Percentiles rank a stretch among this genome's conserved stretches.
phyloP scores from a whole-genome alignment of 2,888 invertebrate species.

The Sthenelais limicola region DNA sequence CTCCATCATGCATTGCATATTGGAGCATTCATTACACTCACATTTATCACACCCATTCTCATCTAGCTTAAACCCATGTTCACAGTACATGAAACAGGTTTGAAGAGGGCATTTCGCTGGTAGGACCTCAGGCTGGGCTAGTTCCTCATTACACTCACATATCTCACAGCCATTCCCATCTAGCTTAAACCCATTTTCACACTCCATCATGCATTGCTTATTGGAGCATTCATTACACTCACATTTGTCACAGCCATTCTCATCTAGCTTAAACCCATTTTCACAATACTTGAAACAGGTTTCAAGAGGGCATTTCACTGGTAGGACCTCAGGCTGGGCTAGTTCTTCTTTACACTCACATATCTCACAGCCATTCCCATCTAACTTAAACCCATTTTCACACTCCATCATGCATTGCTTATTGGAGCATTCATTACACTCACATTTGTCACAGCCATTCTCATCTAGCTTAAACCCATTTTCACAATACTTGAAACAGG shows the following conservation, averaged over 20 bases:
- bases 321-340: neutral
- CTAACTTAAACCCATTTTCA: slow-evolving; percentile 27
- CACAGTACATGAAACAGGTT: slow-evolving; percentile 36
- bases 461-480: slow-evolving; percentile 40
- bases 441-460: slow-evolving; percentile 35
- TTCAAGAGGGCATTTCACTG: neutral
- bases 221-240: slow-evolving; percentile 4
- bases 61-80: slow-evolving; percentile 42
- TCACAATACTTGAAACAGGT: slow-evolving; percentile 29
- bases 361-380: slow-evolving; percentile 33
- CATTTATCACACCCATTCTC: slow-evolving; percentile 40
- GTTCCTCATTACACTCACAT: slow-evolving; percentile 21
- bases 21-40: slow-evolving; percentile 34
- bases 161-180: slow-evolving; percentile 30
- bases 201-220: slow-evolving; percentile 30
- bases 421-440: slow-evolving; percentile 23
- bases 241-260: neutral
- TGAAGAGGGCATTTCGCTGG: slow-evolving; percentile 5
- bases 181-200: slow-evolving; percentile 26
- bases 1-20: slow-evolving; percentile 7
- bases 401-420: slow-evolving; percentile 39
- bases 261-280: neutral
- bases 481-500: slow-evolving; percentile 40
- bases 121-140: neutral
- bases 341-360: slow-evolving; percentile 15